Evolutionary conservation across 2,888 invertebrate genomes (phyloP).

Genomic region (Cataglyphis rosenhaueri): DNA sequence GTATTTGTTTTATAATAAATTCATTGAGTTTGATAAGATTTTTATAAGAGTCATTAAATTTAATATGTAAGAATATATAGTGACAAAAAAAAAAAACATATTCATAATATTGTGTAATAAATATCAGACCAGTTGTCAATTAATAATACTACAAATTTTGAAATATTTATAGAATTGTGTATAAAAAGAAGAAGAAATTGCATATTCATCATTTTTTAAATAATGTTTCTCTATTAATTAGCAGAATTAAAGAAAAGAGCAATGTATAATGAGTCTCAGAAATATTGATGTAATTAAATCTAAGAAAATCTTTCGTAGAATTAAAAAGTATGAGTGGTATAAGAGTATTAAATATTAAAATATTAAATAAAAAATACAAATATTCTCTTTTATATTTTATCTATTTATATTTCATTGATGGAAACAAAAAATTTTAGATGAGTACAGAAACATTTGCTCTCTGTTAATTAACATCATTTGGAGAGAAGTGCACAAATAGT

Average conservation of each 20-base stretch:
- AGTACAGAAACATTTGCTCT: background rate
- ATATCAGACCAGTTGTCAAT: no score
- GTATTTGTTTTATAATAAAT: background rate
- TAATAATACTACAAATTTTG: no score
- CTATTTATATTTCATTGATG: background rate
- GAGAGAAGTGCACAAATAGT: background rate
- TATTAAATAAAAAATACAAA: background rate
- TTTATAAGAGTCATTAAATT: background rate
- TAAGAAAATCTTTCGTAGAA: background rate
- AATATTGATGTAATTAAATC: conserved; percentile 15
- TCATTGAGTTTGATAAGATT: background rate
- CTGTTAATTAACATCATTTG: background rate
- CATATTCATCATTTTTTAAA: background rate
- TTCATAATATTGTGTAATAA: no score
- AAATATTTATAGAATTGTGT: background rate
- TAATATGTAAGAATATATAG: background rate
- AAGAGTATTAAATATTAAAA: conserved; percentile 24
- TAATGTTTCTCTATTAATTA: conserved; percentile 9
- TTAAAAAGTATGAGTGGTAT: background rate
- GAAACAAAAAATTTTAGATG: conserved; percentile 1
- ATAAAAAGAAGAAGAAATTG: background rate
- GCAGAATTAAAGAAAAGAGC: background rate
- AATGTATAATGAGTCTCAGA: background rate
- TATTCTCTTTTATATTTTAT: background rate
- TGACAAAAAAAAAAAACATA: background rate